A percentile compares a stretch with the other conserved stretches of the same genome.
Conservation (phyloP, 2,888 invertebrate genomes). For the Erebia palarica region DNA sequence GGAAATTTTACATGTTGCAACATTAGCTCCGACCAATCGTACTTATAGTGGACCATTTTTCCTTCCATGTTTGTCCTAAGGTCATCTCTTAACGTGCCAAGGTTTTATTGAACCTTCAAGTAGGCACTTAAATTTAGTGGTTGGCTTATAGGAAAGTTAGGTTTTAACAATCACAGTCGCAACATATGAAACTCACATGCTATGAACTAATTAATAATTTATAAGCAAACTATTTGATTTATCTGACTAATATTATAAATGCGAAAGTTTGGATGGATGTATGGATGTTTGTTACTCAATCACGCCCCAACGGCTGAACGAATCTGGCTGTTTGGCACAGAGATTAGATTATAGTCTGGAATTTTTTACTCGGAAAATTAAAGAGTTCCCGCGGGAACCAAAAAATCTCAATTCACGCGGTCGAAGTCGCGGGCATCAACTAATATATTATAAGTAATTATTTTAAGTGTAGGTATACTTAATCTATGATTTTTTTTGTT, state of each 20-base stretch:
- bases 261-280: too few relatives aligned
- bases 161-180: constrained; percentile 27
- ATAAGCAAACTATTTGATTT: constrained; percentile 24
- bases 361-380: too few relatives aligned
- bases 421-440: too few relatives aligned
- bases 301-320: too few relatives aligned
- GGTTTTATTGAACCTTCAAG: constrained; percentile 20
- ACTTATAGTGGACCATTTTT: constrained; percentile 32
- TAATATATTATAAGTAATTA: neutral
- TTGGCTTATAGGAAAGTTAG: constrained; percentile 24
- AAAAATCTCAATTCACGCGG: too few relatives aligned
- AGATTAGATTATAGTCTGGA: too few relatives aligned
- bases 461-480: neutral
- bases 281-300: too few relatives aligned
- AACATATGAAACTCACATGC: constrained; percentile 30
- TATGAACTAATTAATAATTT: constrained; percentile 34
- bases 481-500: neutral
- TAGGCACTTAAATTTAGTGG: constrained; percentile 23
- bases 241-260: too few relatives aligned
- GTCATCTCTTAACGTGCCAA: constrained; percentile 21
- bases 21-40: constrained; percentile 29
- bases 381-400: too few relatives aligned
- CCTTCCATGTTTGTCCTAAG: constrained; percentile 25
- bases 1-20: constrained; percentile 18
- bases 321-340: too few relatives aligned